Conservation (phyloP, 2,888 invertebrate genomes). For the Sepiola atlantica region DNA sequence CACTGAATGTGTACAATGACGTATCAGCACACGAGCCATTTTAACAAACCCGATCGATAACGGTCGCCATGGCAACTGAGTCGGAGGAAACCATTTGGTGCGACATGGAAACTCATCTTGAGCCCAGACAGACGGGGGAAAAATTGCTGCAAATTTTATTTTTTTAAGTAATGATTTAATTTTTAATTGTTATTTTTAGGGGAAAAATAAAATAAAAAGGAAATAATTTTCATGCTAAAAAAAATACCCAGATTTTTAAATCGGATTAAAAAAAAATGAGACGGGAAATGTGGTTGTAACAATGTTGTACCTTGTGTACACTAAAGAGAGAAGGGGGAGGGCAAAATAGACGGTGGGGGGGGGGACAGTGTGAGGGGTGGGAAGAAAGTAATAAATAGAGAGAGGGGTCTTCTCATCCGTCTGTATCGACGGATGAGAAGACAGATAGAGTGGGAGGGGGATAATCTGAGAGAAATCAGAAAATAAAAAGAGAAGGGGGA, state of each 20-base stretch:
- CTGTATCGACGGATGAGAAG: not conserved
- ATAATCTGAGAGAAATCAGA: too few relatives aligned
- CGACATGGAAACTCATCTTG: not conserved
- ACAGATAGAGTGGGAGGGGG: not conserved
- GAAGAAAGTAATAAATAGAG: too few relatives aligned
- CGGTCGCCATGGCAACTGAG: not conserved
- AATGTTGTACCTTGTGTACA: too few relatives aligned
- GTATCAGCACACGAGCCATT: not conserved
- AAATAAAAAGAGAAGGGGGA: not conserved
- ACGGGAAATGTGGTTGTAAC: not conserved
- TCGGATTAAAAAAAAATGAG: not conserved
- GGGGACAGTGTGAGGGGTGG: too few relatives aligned
- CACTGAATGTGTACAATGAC: not conserved
- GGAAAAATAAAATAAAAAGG: not conserved
- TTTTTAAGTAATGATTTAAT: not conserved
- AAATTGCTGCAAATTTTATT: not conserved
- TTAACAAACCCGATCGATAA: not conserved
- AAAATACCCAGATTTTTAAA: not conserved
- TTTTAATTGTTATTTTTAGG: not conserved
- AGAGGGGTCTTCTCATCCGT: too few relatives aligned
- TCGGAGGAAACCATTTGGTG: not conserved
- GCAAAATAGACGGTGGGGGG: not conserved
- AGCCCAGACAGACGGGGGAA: not conserved
- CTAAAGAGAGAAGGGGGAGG: not conserved
- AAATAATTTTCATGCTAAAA: not conserved